A percentile compares a stretch with the other conserved stretches of the same genome.
Conservation (phyloP, 2,888 invertebrate species). For the Vesta saturnalis region DNA sequence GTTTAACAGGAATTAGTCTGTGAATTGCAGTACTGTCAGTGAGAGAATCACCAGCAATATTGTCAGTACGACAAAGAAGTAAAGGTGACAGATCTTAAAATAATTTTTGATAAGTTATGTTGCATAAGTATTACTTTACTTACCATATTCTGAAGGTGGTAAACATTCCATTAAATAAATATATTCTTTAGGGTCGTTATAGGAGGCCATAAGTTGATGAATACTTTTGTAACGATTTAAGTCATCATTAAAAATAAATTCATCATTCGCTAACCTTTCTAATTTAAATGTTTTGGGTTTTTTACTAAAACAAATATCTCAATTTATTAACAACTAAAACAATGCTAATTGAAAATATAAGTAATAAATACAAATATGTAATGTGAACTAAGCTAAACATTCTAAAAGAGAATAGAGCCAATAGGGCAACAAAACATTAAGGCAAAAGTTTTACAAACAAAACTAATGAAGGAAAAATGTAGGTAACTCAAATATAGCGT, state of each 20-base stretch:
- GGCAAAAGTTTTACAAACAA: no score
- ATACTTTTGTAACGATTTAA: slow-evolving; percentile 68
- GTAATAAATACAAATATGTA: neutral
- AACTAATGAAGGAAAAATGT: no score
- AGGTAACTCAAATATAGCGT: no score
- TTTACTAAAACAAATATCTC: slow-evolving; percentile 59
- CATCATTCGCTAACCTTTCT: slow-evolving; percentile 69
- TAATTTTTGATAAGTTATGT: slow-evolving; percentile 8
- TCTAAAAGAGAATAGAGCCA: no score
- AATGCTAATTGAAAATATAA: slow-evolving; percentile 20
- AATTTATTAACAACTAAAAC: slow-evolving; percentile 12
- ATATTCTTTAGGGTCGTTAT: slow-evolving; percentile 69
- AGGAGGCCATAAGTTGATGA: slow-evolving; percentile 69
- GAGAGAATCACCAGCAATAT: slow-evolving; percentile 66
- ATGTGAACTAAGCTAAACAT: no score
- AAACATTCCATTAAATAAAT: slow-evolving; percentile 79
- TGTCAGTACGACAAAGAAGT: slow-evolving; percentile 71
- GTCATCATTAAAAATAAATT: slow-evolving; percentile 65
- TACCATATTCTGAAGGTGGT: slow-evolving; percentile 89
- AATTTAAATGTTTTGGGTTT: slow-evolving; percentile 77
- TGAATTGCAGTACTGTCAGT: slow-evolving; percentile 63
- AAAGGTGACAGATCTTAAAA: slow-evolving; percentile 74
- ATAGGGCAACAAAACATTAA: no score
- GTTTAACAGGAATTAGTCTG: slow-evolving; percentile 61
- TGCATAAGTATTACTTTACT: slow-evolving; percentile 38